Percentiles rank a stretch among this genome's conserved stretches.
Evolutionary conservation across 2,888 invertebrate genomes (phyloP).

Genomic region (Tetranychus piercei): DNA sequence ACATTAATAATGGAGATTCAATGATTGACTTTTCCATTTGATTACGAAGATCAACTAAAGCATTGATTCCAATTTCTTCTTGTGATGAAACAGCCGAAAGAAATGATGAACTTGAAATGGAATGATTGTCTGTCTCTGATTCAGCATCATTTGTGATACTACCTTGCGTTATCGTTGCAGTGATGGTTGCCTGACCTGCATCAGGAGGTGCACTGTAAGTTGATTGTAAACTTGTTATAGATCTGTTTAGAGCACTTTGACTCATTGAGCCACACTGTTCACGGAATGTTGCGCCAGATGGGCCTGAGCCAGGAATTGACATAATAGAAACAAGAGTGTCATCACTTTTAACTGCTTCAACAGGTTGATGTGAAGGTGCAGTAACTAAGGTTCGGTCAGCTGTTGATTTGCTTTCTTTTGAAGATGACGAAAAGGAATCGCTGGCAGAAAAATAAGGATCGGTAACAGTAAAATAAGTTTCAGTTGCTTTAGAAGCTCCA

Average conservation of each 20-base stretch:
- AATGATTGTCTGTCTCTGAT: constrained; percentile 27
- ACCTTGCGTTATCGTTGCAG: constrained; percentile 3
- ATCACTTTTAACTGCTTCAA: constrained; percentile 6
- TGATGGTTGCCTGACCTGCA: background rate
- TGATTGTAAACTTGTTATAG: constrained; percentile 6
- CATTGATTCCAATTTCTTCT: constrained; percentile 50
- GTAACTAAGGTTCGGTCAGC: background rate
- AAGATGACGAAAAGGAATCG: background rate
- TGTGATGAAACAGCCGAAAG: constrained; percentile 80
- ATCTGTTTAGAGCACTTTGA: constrained; percentile 7
- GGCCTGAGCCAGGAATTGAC: constrained; percentile 4
- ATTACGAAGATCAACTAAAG: constrained; percentile 76
- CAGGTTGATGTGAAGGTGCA: background rate
- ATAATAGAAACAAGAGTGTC: constrained; percentile 10
- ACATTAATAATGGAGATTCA: constrained; percentile 81
- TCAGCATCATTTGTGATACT: background rate
- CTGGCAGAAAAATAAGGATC: constrained; percentile 12
- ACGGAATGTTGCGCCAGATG: background rate
- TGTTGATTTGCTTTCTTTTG: background rate
- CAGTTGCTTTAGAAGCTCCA: background rate
- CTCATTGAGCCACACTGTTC: constrained; percentile 9
- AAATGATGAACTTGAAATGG: constrained; percentile 32
- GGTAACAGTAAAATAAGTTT: background rate
- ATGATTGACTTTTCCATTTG: constrained; percentile 79
- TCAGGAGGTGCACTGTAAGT: constrained; percentile 7